Evolutionary conservation across 2,113 vertebrate genomes (phyloP).

Genomic region (Gorsachius goisagi): DNA sequence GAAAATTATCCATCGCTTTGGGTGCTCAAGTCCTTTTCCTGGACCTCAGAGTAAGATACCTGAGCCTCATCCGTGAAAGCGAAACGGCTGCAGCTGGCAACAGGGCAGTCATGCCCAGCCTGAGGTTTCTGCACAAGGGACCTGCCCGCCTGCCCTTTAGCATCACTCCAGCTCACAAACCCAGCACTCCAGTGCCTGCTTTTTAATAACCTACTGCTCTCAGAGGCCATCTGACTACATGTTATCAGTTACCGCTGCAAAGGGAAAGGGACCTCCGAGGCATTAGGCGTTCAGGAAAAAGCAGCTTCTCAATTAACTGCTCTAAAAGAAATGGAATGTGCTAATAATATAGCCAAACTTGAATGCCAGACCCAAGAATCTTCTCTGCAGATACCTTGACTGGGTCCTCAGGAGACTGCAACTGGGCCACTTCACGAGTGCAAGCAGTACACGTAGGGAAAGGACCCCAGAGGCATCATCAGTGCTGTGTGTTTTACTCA

Average conservation of each 20-base stretch:
- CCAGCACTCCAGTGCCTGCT: not conserved
- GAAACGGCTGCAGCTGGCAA: not conserved
- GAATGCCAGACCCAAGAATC: not conserved
- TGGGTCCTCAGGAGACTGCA: not conserved
- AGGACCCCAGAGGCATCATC: not conserved
- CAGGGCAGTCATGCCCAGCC: not conserved
- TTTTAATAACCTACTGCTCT: not conserved
- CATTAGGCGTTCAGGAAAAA: not conserved
- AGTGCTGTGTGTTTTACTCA: not conserved
- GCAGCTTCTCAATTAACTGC: not conserved
- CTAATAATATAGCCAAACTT: not conserved
- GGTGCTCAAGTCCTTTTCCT: not conserved
- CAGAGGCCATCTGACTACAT: not conserved
- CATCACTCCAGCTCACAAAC: not conserved
- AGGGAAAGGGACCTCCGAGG: not conserved
- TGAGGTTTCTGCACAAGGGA: not conserved
- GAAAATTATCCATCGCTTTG: not conserved
- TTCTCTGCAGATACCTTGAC: not conserved
- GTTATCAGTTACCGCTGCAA: not conserved
- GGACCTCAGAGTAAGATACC: not conserved
- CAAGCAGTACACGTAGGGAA: accelerated
- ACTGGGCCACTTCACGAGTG: not conserved
- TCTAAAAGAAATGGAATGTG: not conserved
- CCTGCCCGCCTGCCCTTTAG: not conserved
- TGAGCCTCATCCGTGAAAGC: not conserved